These are phyloP conservation scores for Ellobium chinense DNA, from an alignment of 2,888 invertebrate species.

Conservation along the genomic window DNA sequence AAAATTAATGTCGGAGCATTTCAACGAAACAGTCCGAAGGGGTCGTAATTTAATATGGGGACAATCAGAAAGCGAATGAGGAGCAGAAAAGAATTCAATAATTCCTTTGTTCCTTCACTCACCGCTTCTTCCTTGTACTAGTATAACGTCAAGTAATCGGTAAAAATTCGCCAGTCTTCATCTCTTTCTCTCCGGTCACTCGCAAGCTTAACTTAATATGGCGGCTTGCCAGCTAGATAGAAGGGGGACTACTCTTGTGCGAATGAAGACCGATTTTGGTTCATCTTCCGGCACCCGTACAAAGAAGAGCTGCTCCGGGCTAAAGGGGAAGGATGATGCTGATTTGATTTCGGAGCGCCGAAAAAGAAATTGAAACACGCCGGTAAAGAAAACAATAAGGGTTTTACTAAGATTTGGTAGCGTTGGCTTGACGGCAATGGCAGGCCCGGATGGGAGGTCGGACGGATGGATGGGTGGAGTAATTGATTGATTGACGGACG, in stretches of 20 bases:
- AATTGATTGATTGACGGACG: slow-evolving; percentile 33
- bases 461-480: slow-evolving; percentile 15
- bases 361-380: slow-evolving; percentile 27
- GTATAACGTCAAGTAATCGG: slow-evolving; percentile 26
- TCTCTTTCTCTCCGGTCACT: slow-evolving; percentile 33
- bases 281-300: slow-evolving; percentile 41
- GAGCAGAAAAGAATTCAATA: slow-evolving; percentile 33
- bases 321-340: slow-evolving; percentile 28
- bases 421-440: not conserved
- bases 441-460: slow-evolving; percentile 13
- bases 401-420: slow-evolving; percentile 31
- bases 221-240: slow-evolving; percentile 38
- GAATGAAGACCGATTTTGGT: slow-evolving; percentile 35
- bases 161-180: slow-evolving; percentile 23
- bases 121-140: not conserved
- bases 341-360: slow-evolving; percentile 32
- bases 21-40: not conserved
- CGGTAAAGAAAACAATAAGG: slow-evolving; percentile 39
- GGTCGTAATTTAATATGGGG: slow-evolving; percentile 24
- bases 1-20: slow-evolving; percentile 32
- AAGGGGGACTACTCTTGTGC: slow-evolving; percentile 24
- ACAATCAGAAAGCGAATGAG: slow-evolving; percentile 31
- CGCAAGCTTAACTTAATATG: slow-evolving; percentile 38
- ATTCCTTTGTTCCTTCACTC: slow-evolving; percentile 35
- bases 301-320: slow-evolving; percentile 21